These are phyloP conservation scores for Caenorhabditis becei DNA, from an alignment of 2,888 invertebrate species.

Conservation along the genomic window DNA sequence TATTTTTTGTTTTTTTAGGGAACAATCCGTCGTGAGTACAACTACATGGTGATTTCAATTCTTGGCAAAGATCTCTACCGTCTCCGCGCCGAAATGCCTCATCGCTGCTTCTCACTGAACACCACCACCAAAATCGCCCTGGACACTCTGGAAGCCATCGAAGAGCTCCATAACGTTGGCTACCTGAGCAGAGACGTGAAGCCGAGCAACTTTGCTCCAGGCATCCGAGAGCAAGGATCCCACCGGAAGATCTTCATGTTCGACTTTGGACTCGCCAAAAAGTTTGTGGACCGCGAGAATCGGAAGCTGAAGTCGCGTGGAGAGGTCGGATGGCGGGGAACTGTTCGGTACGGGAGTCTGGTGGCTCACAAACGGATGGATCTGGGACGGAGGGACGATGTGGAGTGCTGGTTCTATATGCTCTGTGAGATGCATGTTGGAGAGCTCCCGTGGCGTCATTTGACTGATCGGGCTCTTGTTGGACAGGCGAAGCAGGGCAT, in stretches of 20 bases:
- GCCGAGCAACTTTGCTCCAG: constrained; percentile 70
- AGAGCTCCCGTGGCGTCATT: constrained; percentile 72
- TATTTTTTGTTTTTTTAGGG: constrained; percentile 29
- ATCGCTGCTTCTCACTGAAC: constrained; percentile 66
- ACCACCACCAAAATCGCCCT: constrained; percentile 72
- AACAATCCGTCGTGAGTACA: constrained; percentile 64
- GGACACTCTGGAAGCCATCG: constrained; percentile 70
- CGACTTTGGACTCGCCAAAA: constrained; percentile 64
- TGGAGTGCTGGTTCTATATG: constrained; percentile 75
- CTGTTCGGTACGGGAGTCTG: constrained; percentile 73
- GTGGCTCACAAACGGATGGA: constrained; percentile 71
- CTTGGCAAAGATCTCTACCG: constrained; percentile 71
- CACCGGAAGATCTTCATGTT: constrained; percentile 60
- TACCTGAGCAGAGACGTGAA: constrained; percentile 67
- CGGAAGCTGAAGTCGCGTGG: constrained; percentile 62
- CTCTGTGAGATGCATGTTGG: constrained; percentile 72
- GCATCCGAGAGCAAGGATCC: constrained; percentile 48
- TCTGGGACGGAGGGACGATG: constrained; percentile 70
- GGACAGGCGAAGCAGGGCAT: constrained; percentile 39
- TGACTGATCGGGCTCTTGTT: constrained; percentile 60
- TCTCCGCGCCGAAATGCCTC: constrained; percentile 57
- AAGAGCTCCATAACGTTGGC: constrained; percentile 68
- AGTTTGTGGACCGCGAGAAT: constrained; percentile 52
- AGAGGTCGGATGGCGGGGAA: constrained; percentile 75
- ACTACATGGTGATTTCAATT: constrained; percentile 72